phyloP scores from a whole-genome alignment of 2,113 vertebrate genomes.

The Spheniscus mendiculus region DNA sequence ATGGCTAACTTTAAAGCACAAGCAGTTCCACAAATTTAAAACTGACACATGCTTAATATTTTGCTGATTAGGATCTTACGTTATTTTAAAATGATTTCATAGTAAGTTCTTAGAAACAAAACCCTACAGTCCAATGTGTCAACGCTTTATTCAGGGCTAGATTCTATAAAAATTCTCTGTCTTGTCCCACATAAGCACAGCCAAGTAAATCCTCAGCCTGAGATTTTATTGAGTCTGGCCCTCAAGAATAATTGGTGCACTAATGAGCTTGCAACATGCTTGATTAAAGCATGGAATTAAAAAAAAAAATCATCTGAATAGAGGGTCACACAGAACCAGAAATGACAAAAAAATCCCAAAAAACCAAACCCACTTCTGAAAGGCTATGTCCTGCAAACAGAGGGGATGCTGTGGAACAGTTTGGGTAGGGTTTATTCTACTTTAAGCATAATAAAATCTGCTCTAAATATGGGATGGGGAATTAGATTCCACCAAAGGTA shows the following conservation, averaged over 20 bases:
- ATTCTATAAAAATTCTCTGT: background rate
- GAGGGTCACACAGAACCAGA: constrained; percentile 29
- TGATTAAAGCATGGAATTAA: constrained; percentile 26
- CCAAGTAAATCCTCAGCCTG: background rate
- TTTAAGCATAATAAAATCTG: constrained; percentile 80
- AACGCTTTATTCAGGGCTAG: background rate
- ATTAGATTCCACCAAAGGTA: constrained; percentile 65
- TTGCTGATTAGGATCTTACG: background rate
- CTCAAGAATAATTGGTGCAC: background rate
- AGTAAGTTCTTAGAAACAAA: background rate
- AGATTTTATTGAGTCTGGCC: background rate
- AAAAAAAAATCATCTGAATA: background rate
- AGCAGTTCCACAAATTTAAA: background rate
- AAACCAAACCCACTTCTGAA: constrained; percentile 40
- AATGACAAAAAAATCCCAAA: constrained; percentile 2
- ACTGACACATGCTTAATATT: background rate
- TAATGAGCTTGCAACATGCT: background rate
- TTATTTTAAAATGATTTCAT: background rate
- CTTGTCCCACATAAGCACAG: background rate
- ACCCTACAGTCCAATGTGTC: background rate
- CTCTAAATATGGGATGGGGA: background rate
- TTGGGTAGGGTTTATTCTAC: constrained; percentile 78
- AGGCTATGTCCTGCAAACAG: constrained; percentile 70
- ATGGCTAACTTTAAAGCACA: background rate
- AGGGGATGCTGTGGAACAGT: constrained; percentile 80